Evolutionary conservation across 1,140 invertebrate genomes (phyloP).

Genomic region (Hyphantria cunea): DNA sequence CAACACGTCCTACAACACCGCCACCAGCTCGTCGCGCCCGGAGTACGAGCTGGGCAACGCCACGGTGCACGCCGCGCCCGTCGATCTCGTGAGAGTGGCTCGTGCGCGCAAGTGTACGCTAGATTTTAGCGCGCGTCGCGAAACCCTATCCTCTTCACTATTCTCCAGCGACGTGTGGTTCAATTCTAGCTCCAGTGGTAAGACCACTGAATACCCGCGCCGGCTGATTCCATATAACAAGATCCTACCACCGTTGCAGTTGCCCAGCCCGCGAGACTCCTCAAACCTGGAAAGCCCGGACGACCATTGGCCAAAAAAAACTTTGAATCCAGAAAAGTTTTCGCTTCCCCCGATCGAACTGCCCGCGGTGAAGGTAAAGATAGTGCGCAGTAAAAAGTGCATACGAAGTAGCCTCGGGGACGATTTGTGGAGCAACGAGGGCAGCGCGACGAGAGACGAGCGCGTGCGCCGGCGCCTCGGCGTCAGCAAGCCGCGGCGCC

Average conservation of each 20-base stretch:
- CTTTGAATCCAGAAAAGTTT: constrained; percentile 47
- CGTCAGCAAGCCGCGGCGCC: constrained; percentile 33
- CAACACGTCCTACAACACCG: constrained; percentile 21
- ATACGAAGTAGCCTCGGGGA: constrained; percentile 8
- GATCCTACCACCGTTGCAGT: constrained; percentile 56
- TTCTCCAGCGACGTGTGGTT: constrained; percentile 61
- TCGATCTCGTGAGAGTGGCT: constrained; percentile 37
- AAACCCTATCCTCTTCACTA: constrained; percentile 53
- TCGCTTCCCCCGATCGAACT: constrained; percentile 62
- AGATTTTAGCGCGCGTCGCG: constrained; percentile 35
- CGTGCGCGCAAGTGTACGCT: constrained; percentile 41
- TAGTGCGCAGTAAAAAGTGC: constrained; percentile 15
- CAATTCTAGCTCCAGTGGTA: constrained; percentile 45
- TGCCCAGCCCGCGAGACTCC: constrained; percentile 46
- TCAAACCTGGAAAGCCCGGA: constrained; percentile 40
- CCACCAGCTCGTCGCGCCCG: constrained; percentile 13
- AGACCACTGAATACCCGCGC: constrained; percentile 32
- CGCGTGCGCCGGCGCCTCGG: constrained; percentile 30
- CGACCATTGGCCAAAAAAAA: constrained; percentile 53
- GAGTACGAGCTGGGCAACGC: constrained; percentile 46
- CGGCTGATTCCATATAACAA: constrained; percentile 52
- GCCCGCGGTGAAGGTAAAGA: constrained; percentile 31
- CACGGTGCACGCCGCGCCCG: constrained; percentile 42
- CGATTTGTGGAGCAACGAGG: constrained; percentile 34
- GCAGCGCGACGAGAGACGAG: constrained; percentile 7